Conservation (phyloP, 2,113 vertebrate species). For the Tachycineta bicolor region DNA sequence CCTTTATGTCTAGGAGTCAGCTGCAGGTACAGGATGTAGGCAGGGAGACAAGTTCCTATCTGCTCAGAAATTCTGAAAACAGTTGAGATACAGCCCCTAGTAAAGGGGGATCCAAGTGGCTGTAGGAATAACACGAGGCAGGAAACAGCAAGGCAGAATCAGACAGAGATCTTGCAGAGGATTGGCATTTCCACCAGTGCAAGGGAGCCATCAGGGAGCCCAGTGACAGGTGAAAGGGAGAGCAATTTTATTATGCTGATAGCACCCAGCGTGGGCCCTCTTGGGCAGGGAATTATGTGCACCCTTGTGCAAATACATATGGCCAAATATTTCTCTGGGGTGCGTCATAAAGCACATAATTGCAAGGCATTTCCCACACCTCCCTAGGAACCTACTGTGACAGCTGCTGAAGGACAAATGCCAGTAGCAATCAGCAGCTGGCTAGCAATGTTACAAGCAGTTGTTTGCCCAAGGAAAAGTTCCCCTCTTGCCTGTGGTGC, state of each 20-base stretch:
- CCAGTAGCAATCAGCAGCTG: not conserved
- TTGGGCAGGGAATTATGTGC: not conserved
- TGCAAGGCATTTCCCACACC: not conserved
- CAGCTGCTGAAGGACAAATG: constrained; percentile 41
- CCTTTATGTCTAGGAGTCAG: not conserved
- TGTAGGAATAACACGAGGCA: not conserved
- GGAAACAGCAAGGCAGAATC: not conserved
- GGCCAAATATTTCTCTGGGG: not conserved
- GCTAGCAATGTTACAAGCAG: not conserved
- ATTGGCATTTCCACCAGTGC: not conserved
- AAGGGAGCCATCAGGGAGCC: not conserved
- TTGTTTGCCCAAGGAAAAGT: not conserved
- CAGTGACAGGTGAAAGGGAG: not conserved
- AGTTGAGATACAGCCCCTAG: not conserved
- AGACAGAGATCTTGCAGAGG: not conserved
- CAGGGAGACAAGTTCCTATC: not conserved
- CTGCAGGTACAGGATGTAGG: not conserved
- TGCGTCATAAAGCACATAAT: not conserved
- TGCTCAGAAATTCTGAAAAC: not conserved
- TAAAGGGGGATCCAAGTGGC: not conserved
- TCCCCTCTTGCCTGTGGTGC: not conserved
- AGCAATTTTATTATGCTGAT: not conserved
- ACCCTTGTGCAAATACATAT: not conserved
- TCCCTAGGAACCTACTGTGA: not conserved
- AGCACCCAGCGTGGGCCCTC: not conserved